Evolutionary conservation across 2,797 vertebrate genomes (phyloP), one percentile per base, ranked within the genome.

Genomic region (Eulemur coronatus): DNA sequence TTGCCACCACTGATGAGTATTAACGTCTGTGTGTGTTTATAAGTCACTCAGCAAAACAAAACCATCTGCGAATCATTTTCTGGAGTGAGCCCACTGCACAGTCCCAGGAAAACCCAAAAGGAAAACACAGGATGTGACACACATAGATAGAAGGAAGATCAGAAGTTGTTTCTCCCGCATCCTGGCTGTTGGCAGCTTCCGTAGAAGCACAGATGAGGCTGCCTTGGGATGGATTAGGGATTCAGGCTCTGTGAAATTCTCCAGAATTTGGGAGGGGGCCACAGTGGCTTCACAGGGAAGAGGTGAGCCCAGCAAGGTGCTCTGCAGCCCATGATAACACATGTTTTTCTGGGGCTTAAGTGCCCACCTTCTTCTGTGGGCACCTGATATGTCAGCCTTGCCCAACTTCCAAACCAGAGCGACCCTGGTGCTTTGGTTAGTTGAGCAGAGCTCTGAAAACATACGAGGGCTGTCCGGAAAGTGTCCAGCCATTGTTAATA

Each of bases 1-100:
- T 89, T 75, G 26, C 55, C 69, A 63, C 52, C 4, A 38, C 2
- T 46, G 55, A 88, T 85, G 65, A 91, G 88, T 65, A 73, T 33
- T 90, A 93, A 93, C 65, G 46, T 70, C 38, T 89, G 8, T 59
- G 24, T 72, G 17, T 92, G 61, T 95, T 91, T 91, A 82, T 88
- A 91, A 96, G 59, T 28, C 33, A 50, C 69, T 75, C 86, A 65
- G 72, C 70, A 88, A 85, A 96, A 95, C 81, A 94, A 96, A 97
- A 84, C 67, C 88, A 95, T 88, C 95, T 97, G 80, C 0, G 2
- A 89, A 86, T 57, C 72, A 78, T 91, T 96, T 92, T 94, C 67
- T 85, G 91, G 82, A 82, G 30, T 46, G 35, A 91, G 43, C 93
- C 55, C 14, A 69, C 55, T 96, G 70, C 88, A 63, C 35, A 63